Conservation (phyloP, 2,888 invertebrate species). For the Thyatira batis region DNA sequence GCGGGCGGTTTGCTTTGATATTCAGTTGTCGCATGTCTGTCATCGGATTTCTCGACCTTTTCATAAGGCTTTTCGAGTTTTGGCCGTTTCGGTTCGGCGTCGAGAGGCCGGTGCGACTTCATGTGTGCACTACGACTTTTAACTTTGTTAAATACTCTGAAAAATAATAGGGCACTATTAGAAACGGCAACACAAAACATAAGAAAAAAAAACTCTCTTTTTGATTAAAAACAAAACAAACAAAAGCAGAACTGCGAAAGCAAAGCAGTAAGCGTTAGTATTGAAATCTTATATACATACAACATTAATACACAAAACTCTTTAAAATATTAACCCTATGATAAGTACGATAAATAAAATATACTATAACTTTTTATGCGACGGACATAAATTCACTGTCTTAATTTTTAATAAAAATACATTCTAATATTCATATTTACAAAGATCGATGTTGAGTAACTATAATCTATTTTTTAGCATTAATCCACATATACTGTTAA, state of each 20-base stretch:
- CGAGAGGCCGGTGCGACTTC: constrained; percentile 98
- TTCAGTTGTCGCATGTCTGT: constrained; percentile 72
- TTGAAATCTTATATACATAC: constrained; percentile 59
- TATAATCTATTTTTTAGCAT: constrained; percentile 36
- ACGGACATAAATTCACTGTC: constrained; percentile 65
- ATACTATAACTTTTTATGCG: constrained; percentile 48
- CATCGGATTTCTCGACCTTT: constrained; percentile 79
- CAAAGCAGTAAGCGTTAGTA: constrained; percentile 66
- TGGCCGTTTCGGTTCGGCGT: constrained; percentile 88
- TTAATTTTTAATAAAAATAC: constrained; percentile 58
- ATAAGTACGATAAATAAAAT: constrained; percentile 61
- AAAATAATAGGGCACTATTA: constrained; percentile 80
- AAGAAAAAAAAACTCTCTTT: constrained; percentile 37
- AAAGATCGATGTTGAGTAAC: constrained; percentile 49
- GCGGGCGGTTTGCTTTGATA: constrained; percentile 66
- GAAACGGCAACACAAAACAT: constrained; percentile 63
- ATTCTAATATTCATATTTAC: constrained; percentile 61
- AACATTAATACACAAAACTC: constrained; percentile 61
- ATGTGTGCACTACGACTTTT: constrained; percentile 99
- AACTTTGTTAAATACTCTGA: constrained; percentile 98
- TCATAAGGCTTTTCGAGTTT: constrained; percentile 84
- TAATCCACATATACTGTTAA: constrained; percentile 16
- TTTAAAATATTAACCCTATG: constrained; percentile 52
- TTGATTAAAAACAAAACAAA: constrained; percentile 43
- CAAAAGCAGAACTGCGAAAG: constrained; percentile 50